Evolutionary conservation across 1,140 invertebrate species (phyloP), one percentile per base, ranked within the genome.

Genomic region (Sinonovacula constricta): DNA sequence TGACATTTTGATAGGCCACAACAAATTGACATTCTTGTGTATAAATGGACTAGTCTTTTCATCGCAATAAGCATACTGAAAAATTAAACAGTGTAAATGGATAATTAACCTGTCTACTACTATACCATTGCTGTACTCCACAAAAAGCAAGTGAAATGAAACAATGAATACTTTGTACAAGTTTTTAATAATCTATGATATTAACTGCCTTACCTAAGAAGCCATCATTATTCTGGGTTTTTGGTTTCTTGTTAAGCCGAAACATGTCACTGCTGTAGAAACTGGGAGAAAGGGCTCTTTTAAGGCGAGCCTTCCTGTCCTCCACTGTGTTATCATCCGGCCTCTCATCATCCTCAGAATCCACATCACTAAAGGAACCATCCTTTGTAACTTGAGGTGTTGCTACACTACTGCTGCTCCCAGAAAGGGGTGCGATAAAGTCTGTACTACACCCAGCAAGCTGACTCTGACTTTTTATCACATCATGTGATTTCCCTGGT

Each of bases 271-370:
- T 81, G 68, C 80, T 81, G 33, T 80, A 82, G 39, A 85, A 81
- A 60, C 83, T 85, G 12, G 85, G 86, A 53, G 86, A 86, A 62
- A 88, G 63, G 2, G 83, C 62, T 31, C 85, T 45, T 49, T 82
- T 81, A 51, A 74, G 39, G 7, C 72, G 51, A 30, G 72, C 72
- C 49, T 39, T 65, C 31, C 72, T 66, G 3, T 76, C 72, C 33
- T 76, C 72, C 33, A 76, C 63, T n/a, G 72, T 76, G 26, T 66
- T 45, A 63, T 63, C 60, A 18, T 63, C 59, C 14, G 18, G 31
- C 62, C 24, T 76, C 33, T 63, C 54, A 12, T 77, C 62, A 68
- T 54, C 59, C n/a, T 65, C 49, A 45, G 70, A 56, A 14, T 49
- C 65, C 18, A 45, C 70, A 51, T 69, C 28, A 53, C 7, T 22